These are phyloP conservation scores for Leptoclinus maculatus DNA, from an alignment of 2,797 vertebrate genomes.

Conservation along the genomic window DNA sequence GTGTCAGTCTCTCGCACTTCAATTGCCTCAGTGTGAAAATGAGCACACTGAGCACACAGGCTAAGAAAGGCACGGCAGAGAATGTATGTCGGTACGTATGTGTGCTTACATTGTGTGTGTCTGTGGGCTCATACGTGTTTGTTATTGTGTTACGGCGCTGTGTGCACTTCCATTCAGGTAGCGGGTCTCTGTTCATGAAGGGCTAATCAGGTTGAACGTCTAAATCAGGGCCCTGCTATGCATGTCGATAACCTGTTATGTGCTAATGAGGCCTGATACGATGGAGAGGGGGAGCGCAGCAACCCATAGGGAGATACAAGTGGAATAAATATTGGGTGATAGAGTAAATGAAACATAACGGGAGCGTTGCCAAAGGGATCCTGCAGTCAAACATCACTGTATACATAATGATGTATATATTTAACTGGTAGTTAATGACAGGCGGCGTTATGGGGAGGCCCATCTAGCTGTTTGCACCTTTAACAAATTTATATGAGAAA, in stretches of 20 bases:
- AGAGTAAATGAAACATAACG: slow-evolving; percentile 49
- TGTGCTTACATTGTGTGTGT: slow-evolving; percentile 28
- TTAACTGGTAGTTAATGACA: slow-evolving; percentile 15
- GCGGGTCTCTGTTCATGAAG: slow-evolving; percentile 80
- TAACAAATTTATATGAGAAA: neutral
- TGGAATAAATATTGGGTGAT: slow-evolving; percentile 66
- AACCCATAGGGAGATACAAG: slow-evolving; percentile 72
- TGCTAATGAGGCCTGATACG: slow-evolving; percentile 87
- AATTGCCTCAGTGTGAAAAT: slow-evolving; percentile 12
- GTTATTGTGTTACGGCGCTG: slow-evolving; percentile 49
- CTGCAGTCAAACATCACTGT: slow-evolving; percentile 20
- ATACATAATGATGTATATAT: neutral
- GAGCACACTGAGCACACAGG: neutral
- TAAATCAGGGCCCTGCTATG: slow-evolving; percentile 89
- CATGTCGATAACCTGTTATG: slow-evolving; percentile 92
- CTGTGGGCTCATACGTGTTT: slow-evolving; percentile 14
- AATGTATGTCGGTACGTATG: slow-evolving; percentile 14
- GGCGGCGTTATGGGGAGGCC: neutral
- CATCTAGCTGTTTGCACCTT: neutral
- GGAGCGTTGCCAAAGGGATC: slow-evolving; percentile 34
- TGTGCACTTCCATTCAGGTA: slow-evolving; percentile 73
- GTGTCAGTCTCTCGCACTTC: neutral
- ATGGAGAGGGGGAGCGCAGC: slow-evolving; percentile 55
- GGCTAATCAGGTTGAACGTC: slow-evolving; percentile 87
- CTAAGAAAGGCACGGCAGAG: neutral